phyloP scores from a whole-genome alignment of 2,888 invertebrate genomes.

The Diadegma fenestrale region DNA sequence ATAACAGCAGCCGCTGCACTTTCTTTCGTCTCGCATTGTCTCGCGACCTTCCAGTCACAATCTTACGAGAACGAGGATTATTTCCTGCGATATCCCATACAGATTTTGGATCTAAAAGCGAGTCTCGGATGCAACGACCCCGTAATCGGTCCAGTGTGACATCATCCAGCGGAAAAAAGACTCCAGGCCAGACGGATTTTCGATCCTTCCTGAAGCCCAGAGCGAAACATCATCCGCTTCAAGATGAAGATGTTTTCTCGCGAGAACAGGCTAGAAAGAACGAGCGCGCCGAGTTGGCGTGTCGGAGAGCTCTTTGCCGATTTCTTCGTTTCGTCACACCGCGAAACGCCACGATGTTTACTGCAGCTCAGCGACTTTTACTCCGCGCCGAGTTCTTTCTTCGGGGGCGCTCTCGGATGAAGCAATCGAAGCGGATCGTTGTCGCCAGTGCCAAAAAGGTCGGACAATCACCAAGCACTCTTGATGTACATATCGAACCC shows the following conservation, averaged over 20 bases:
- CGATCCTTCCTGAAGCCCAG: neutral
- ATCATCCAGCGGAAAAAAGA: neutral
- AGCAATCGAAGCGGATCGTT: conserved; percentile 37
- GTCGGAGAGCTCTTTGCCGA: conserved; percentile 51
- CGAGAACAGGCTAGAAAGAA: conserved; percentile 2
- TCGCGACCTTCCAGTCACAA: neutral
- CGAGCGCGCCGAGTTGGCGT: conserved; percentile 41
- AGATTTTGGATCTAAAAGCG: neutral
- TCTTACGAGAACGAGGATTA: neutral
- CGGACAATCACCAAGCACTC: conserved; percentile 54
- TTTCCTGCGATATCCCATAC: neutral
- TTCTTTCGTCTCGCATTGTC: conserved; percentile 32
- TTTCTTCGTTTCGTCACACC: conserved; percentile 64
- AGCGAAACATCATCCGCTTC: conserved; percentile 5
- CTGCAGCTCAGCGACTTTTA: conserved; percentile 42
- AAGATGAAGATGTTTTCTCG: conserved; percentile 27
- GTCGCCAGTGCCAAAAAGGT: conserved; percentile 39
- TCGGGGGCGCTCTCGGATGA: conserved; percentile 16
- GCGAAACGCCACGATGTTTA: conserved; percentile 48
- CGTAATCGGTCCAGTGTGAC: neutral
- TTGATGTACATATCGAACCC: conserved; percentile 60
- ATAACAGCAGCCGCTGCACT: no score
- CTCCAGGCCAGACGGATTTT: neutral
- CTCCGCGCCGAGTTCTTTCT: conserved; percentile 38
- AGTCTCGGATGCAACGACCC: neutral